Conservation (phyloP, 2,888 invertebrate genomes). For the Margaritifera margaritifera region DNA sequence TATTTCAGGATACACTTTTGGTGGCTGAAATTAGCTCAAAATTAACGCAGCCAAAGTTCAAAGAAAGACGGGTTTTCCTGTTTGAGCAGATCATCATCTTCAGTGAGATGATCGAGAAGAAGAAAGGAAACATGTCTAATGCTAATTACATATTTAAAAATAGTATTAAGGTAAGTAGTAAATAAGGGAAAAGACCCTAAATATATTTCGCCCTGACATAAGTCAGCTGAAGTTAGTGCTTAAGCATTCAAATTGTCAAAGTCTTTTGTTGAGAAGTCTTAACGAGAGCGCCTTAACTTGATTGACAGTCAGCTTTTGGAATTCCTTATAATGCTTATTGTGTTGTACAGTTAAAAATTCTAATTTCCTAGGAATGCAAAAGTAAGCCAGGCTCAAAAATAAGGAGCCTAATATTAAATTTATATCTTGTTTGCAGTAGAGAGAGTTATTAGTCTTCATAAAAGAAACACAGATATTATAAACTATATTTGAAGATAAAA, state of each 20-base stretch:
- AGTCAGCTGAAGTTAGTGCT: not conserved
- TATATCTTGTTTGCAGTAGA: too few species aligned
- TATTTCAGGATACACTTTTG: conserved; percentile 72
- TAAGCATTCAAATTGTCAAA: not conserved
- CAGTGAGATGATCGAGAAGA: conserved; percentile 91
- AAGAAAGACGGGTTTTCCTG: conserved; percentile 95
- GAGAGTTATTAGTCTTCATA: too few species aligned
- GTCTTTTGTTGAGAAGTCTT: not conserved
- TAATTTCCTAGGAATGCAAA: too few species aligned
- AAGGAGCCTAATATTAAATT: too few species aligned
- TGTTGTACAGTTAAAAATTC: too few species aligned
- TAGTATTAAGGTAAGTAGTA: conserved; percentile 83
- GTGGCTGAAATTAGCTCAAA: conserved; percentile 71
- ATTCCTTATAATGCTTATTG: too few species aligned
- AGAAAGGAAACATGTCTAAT: conserved; percentile 89
- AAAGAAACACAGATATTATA: too few species aligned
- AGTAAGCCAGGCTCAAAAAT: too few species aligned
- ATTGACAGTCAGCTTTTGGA: too few species aligned
- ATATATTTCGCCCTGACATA: not conserved
- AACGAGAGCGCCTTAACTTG: too few species aligned
- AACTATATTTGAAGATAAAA: too few species aligned
- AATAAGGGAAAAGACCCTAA: not conserved
- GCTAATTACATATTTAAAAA: conserved; percentile 96
- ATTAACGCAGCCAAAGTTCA: conserved; percentile 77
- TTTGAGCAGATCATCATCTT: conserved; percentile 96